phyloP scores from a whole-genome alignment of 2,888 invertebrate species.

The Cheilosia urbana region DNA sequence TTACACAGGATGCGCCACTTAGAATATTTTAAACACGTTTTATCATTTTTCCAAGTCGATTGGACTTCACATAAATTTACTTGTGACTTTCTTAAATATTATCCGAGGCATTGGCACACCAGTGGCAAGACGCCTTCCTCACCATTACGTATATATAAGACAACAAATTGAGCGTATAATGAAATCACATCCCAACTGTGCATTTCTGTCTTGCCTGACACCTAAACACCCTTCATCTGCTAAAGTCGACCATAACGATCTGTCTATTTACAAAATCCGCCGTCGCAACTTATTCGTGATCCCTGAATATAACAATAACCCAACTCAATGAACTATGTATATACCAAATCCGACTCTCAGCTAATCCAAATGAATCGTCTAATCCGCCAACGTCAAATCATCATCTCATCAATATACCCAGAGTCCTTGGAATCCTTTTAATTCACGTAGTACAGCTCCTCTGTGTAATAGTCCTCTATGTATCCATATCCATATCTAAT shows the following conservation, averaged over 20 bases:
- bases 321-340: neutral
- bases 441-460: neutral
- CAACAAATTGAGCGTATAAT: no score
- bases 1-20: no score
- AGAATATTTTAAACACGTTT: no score
- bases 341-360: neutral
- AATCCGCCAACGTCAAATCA: slow-evolving; percentile 1
- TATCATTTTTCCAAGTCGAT: no score
- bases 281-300: neutral
- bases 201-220: no score
- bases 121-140: no score
- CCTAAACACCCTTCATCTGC: no score
- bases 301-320: neutral
- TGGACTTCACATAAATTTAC: no score
- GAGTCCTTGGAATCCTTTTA: neutral
- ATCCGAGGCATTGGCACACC: no score
- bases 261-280: neutral
- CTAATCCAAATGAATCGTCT: slow-evolving; percentile 15
- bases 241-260: neutral
- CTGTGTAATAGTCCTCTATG: neutral
- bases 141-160: no score
- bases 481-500: neutral
- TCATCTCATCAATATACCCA: neutral
- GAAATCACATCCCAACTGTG: no score
- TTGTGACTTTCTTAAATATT: no score